These are phyloP conservation scores for Hetaerina americana DNA, from an alignment of 1,140 invertebrate species.

Conservation along the genomic window DNA sequence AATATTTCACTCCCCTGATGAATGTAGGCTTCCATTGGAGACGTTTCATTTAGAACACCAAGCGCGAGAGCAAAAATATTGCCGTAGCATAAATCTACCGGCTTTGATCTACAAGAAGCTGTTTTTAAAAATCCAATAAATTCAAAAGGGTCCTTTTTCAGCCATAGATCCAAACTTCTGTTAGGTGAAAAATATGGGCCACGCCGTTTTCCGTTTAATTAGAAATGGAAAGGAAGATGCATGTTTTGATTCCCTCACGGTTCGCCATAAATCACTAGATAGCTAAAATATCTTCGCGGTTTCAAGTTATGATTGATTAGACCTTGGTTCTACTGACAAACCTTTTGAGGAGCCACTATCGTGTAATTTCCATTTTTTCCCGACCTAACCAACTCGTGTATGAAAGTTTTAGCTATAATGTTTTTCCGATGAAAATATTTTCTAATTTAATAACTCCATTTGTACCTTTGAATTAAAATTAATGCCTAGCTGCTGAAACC, in stretches of 20 bases:
- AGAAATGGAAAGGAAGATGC: not conserved
- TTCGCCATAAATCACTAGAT: not conserved
- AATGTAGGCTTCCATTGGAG: not conserved
- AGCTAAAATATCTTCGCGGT: not conserved
- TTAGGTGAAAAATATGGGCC: not conserved
- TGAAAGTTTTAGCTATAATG: too few species aligned
- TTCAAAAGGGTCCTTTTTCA: not conserved
- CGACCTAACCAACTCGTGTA: too few species aligned
- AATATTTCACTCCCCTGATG: not conserved
- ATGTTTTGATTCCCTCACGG: not conserved
- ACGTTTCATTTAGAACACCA: not conserved
- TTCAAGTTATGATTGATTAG: too few species aligned
- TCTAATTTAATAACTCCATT: too few species aligned
- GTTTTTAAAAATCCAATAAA: not conserved
- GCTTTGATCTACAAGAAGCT: not conserved
- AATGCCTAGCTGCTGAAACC: too few species aligned
- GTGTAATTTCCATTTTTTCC: too few species aligned
- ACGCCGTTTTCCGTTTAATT: not conserved
- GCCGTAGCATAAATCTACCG: not conserved
- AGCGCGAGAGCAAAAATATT: not conserved
- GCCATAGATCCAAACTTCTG: not conserved
- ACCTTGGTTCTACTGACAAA: too few species aligned
- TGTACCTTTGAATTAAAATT: too few species aligned
- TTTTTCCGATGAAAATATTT: too few species aligned
- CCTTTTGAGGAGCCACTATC: too few species aligned